Evolutionary conservation across 2,797 vertebrate genomes (phyloP), one percentile per base, ranked within the genome.

Genomic region (Trachurus trachurus): DNA sequence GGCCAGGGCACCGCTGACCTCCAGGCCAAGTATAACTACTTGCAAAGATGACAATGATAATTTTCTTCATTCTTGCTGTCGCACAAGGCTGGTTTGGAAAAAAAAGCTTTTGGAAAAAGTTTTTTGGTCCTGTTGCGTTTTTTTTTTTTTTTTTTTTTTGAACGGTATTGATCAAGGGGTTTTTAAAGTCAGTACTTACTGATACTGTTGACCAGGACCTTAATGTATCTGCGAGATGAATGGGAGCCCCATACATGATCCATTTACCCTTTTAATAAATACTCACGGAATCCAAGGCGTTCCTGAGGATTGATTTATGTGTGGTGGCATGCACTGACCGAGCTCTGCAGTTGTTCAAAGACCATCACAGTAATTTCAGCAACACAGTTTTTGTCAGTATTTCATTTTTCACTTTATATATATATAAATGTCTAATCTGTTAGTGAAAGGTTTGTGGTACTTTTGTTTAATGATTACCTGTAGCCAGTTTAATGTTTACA

Each of bases 1-100:
- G 86, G 85, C 81, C 71, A 67, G 60, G 69, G 87, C 81, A 78
- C 64, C 71, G 49, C 71, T 90, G 88, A 90, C 92, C 89, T 88
- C 79, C 4, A 75, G 84, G 82, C 79, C 74, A 58, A 87, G 80
- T 75, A 78, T 82, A 88, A 90, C 83, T 53, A 81, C 62, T 64
- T 66, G 45, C 52, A 79, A 71, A 80, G 66, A 85, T 83, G 73
- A 87, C 76, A 83, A 64, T 82, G 66, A 77, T 87, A 9, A 42
- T 66, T 56, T 63, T 74, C 44, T 58, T 73, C 21, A 67, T 80
- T 74, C 39, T 67, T 2, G 1, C 19, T 52, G 17, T 64, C 44
- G 45, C 52, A 42, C 52, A 57, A 12, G n/a, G 6, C 17, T 13
- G 45, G 62, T 82, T 44, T 64, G 10, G 17, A 26, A 9, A 63